These are phyloP conservation scores for Lepidocolaptes lacrymiger DNA, from an alignment of 2,797 vertebrate species.

Conservation along the genomic window DNA sequence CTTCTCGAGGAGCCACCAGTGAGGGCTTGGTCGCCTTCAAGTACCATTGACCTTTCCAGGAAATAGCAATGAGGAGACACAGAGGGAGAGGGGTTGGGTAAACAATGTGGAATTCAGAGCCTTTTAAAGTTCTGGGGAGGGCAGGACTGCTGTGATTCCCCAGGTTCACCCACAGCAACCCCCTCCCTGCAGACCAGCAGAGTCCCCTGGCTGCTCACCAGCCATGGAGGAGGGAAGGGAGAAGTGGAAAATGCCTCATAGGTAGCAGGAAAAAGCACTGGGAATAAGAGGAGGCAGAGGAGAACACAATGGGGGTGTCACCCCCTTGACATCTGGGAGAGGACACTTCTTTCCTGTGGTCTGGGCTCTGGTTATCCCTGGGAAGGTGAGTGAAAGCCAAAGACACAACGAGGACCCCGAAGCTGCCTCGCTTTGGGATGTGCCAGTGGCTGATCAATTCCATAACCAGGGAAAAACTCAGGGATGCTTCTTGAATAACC, in stretches of 20 bases:
- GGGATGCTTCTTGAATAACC: not conserved
- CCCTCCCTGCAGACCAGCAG: not conserved
- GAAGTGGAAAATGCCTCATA: not conserved
- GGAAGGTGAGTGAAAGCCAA: not conserved
- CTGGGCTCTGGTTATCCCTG: not conserved
- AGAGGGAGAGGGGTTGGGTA: not conserved
- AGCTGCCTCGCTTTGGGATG: not conserved
- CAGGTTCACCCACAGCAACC: fast-evolving
- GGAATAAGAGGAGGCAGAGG: not conserved
- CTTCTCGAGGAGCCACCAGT: not conserved
- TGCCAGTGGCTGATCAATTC: not conserved
- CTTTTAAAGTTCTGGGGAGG: not conserved
- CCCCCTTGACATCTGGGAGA: not conserved
- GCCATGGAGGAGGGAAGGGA: fast-evolving
- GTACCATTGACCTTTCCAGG: constrained; percentile 19
- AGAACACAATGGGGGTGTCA: not conserved
- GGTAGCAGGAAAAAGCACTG: fast-evolving
- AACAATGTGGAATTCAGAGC: not conserved
- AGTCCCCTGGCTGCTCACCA: not conserved
- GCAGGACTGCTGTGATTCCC: not conserved
- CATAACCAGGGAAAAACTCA: not conserved
- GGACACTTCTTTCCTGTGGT: fast-evolving
- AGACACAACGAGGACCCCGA: fast-evolving
- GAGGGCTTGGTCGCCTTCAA: not conserved
- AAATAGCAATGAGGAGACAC: not conserved